A percentile compares a stretch with the other conserved stretches of the same genome.
Evolutionary conservation across 2,888 invertebrate genomes (phyloP).

Genomic region (Reticulitermes lucifugus): DNA sequence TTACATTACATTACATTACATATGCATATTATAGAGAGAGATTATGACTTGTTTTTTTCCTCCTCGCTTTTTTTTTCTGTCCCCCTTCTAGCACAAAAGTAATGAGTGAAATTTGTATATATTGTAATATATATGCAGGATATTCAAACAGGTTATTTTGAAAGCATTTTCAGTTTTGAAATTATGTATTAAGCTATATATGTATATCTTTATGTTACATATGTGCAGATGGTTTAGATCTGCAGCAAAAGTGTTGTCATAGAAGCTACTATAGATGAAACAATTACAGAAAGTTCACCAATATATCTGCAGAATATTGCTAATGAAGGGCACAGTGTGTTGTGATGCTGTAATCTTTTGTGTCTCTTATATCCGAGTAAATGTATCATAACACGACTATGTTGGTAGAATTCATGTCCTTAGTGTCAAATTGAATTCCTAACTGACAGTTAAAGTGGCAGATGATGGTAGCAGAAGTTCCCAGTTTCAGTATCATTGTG

Average conservation of each 20-base stretch:
- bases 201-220: neutral
- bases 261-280: neutral
- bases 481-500: neutral
- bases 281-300: neutral
- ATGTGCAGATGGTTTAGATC: neutral
- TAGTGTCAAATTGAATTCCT: neutral
- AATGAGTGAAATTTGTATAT: constrained; percentile 14
- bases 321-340: constrained; percentile 7
- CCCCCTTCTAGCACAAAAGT: neutral
- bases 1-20: neutral
- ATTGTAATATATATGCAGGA: neutral
- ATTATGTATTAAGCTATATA: neutral
- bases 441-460: neutral
- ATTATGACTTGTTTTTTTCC: neutral
- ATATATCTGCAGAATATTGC: neutral
- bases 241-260: neutral
- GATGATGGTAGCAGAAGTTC: neutral
- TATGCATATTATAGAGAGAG: neutral
- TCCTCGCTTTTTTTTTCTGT: too few relatives aligned
- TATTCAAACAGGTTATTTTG: neutral
- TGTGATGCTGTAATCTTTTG: neutral
- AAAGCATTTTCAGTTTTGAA: constrained; percentile 21
- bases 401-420: constrained; percentile 32
- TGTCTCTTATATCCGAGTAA: constrained; percentile 20
- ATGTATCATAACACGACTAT: neutral